Evolutionary conservation across 2,888 invertebrate species (phyloP).

Genomic region (Teleogryllus oceanicus): DNA sequence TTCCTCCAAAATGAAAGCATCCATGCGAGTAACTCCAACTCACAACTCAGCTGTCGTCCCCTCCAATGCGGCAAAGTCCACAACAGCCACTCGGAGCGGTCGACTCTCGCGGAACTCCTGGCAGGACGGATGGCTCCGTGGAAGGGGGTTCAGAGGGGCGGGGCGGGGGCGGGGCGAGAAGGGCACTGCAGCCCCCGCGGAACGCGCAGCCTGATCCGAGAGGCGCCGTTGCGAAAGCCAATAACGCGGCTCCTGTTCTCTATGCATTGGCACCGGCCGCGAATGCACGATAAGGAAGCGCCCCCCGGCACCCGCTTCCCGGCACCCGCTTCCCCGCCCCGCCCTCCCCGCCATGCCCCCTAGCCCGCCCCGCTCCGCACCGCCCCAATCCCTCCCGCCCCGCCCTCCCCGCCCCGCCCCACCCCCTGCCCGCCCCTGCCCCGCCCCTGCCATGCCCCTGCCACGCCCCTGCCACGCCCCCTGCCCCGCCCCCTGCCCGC

Average conservation of each 20-base stretch:
- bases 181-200: not conserved
- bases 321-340: not conserved
- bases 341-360: not conserved
- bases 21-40: no score
- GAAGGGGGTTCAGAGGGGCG: not conserved
- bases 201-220: not conserved
- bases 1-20: no score
- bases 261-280: not conserved
- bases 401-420: not conserved
- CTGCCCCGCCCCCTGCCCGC: not conserved
- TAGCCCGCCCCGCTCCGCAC: not conserved
- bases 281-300: not conserved
- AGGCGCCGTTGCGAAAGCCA: not conserved
- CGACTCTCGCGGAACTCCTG: no score
- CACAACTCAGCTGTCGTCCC: no score
- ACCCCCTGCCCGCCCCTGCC: no score
- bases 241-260: not conserved
- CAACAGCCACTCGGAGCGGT: no score
- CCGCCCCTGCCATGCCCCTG: not conserved
- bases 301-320: not conserved
- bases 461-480: not conserved
- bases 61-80: no score
- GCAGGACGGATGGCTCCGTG: no score
- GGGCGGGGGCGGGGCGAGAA: not conserved
- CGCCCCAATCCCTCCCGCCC: not conserved